Percentiles rank a stretch among this genome's conserved stretches.
phyloP scores from a whole-genome alignment of 2,888 invertebrate species.

The Zygaena filipendulae region DNA sequence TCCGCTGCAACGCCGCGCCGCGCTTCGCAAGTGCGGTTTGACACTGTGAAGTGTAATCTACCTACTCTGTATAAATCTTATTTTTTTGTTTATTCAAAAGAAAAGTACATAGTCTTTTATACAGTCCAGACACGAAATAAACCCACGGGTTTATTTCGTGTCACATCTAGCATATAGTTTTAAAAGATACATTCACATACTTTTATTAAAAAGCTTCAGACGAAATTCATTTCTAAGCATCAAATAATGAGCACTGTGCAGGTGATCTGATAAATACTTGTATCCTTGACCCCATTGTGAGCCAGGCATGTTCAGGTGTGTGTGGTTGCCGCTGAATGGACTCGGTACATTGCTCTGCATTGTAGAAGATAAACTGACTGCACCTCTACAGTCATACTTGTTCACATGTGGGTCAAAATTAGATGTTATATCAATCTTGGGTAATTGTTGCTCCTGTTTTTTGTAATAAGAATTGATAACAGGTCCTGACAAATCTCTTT shows the following conservation, averaged over 20 bases:
- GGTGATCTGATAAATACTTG: constrained; percentile 76
- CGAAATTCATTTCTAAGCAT: constrained; percentile 62
- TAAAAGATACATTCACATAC: constrained; percentile 26
- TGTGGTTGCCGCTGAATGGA: constrained; percentile 71
- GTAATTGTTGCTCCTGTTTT: constrained; percentile 25
- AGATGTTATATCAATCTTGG: constrained; percentile 37
- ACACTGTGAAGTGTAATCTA: too few relatives aligned
- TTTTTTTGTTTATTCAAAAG: too few relatives aligned
- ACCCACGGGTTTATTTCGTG: background rate
- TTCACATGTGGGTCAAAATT: constrained; percentile 69
- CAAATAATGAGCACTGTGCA: constrained; percentile 74
- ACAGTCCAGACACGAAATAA: too few relatives aligned
- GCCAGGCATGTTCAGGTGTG: constrained; percentile 81
- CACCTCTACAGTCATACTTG: constrained; percentile 75
- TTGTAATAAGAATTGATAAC: constrained; percentile 60
- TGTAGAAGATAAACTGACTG: constrained; percentile 73
- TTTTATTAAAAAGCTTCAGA: constrained; percentile 29
- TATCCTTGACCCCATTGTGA: constrained; percentile 76
- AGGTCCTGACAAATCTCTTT: constrained; percentile 72
- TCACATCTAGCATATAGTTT: background rate
- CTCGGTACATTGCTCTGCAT: constrained; percentile 83
- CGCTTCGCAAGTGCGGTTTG: too few relatives aligned
- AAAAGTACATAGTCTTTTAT: too few relatives aligned
- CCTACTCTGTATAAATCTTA: too few relatives aligned
- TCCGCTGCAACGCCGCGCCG: too few relatives aligned